Base-by-base conservation (phyloP, 37 sponge, comb jelly and placozoan genomes). In the Crambe crambe region DNA sequence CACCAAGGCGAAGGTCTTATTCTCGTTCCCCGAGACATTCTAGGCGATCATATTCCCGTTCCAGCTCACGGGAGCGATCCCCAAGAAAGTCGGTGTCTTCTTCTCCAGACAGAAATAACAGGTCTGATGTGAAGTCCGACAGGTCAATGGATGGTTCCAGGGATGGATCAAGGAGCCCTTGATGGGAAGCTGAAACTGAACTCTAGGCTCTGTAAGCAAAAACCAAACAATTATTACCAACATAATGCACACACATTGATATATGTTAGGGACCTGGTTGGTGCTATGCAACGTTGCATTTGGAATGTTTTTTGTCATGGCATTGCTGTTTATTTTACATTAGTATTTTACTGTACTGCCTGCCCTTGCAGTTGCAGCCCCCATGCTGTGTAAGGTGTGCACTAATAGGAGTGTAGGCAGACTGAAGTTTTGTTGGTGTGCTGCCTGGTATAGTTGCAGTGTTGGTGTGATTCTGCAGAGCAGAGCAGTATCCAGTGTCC, bases 11-110 rank as follows among this genome's bases (percentile, higher is more conserved):
- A 56, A 81, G 72, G 43, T 44, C 72, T 27, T 71, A 37, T 41
- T 75, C 57, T 40, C 35, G 18, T 9, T 71, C 68, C 21, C 79
- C 54, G 1, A 58, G 25, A 51, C 74, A 41, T 42, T 61, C 51
- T 9, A 40, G 43, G 79, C 54, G 76, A 30, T 68, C 68, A 3
- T 39, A 27, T 41, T 81, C 74, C 26, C 42, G 72, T 20, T 88
- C 83, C 5, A 59, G n/a, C 37, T 87, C 88, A 15, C 60, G 82
- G 3, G 83, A 83, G 63, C 68, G 72, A 21, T 78, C 89, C 27
- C 78, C 63, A 51, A 29, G 54, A 23, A 63, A 66, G 57, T 30
- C 26, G 25, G 6, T 8, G 43, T 70, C 71, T 10, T 70, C 43
- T 70, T 70, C 71, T 23, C 42, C 42, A 41, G 71, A 70, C 23